Conservation (phyloP, 2,797 vertebrate genomes). For the Perodicticus potto region DNA sequence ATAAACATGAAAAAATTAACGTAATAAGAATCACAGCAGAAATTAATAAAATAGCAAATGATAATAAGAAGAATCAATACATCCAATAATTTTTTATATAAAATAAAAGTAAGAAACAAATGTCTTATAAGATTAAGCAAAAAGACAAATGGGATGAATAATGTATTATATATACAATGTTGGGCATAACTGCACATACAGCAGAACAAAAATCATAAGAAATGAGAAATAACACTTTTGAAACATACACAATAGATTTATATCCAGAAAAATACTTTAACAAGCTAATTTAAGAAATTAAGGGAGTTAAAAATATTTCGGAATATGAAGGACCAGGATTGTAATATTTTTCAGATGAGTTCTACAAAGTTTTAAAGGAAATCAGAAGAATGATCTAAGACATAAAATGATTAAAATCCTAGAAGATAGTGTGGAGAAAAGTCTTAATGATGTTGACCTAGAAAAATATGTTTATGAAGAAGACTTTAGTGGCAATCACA, state of each 20-base stretch:
- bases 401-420: not conserved
- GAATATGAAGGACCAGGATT: not conserved
- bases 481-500: no score
- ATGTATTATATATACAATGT: not conserved
- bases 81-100: not conserved
- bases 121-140: not conserved
- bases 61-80: not conserved
- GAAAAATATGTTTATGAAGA: no score
- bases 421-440: no score
- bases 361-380: not conserved
- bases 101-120: not conserved
- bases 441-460: no score
- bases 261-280: not conserved
- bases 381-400: not conserved
- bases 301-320: not conserved
- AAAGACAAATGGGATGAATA: not conserved
- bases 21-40: not conserved
- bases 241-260: not conserved
- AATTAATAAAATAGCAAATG: not conserved
- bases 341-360: not conserved
- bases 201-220: not conserved
- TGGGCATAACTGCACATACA: not conserved
- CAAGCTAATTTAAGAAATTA: not conserved
- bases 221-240: not conserved
- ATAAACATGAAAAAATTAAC: not conserved